Evolutionary conservation across 2,113 vertebrate species (phyloP).

Genomic region (Tinamus guttatus): DNA sequence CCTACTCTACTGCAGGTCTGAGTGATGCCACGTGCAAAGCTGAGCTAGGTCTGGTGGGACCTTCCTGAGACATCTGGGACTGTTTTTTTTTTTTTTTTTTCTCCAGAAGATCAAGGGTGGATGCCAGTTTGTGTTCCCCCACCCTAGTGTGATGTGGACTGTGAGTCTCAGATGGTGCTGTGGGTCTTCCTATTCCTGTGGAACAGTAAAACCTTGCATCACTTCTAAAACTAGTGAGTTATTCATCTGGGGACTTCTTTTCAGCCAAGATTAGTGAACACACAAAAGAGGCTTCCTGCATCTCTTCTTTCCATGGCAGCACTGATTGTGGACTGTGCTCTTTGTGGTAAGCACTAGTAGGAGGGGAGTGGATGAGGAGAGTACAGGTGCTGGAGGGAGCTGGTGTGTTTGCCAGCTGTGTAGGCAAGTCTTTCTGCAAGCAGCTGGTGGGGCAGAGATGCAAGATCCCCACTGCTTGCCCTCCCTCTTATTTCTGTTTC

Average conservation of each 20-base stretch:
- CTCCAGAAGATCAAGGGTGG: background rate
- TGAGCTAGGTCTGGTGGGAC: background rate
- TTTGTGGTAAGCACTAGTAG: background rate
- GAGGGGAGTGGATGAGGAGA: background rate
- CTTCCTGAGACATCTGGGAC: background rate
- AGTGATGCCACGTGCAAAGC: background rate
- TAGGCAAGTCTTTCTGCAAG: background rate
- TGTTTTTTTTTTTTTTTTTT: background rate
- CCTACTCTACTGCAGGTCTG: background rate
- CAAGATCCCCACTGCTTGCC: background rate
- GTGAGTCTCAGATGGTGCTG: fast-evolving
- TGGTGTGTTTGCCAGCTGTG: background rate
- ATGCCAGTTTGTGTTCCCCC: background rate
- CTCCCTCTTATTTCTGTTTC: background rate
- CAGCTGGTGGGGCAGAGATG: background rate
- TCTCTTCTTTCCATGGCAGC: background rate
- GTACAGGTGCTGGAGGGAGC: background rate
- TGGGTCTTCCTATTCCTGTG: background rate
- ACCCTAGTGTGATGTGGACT: background rate
- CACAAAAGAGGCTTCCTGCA: background rate
- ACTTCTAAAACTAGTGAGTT: background rate
- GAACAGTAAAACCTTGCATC: background rate
- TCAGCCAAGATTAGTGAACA: background rate
- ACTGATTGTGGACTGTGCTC: fast-evolving
- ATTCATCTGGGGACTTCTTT: background rate